phyloP scores from a whole-genome alignment of 1,140 invertebrate genomes.

The Choristoneura fumiferana region DNA sequence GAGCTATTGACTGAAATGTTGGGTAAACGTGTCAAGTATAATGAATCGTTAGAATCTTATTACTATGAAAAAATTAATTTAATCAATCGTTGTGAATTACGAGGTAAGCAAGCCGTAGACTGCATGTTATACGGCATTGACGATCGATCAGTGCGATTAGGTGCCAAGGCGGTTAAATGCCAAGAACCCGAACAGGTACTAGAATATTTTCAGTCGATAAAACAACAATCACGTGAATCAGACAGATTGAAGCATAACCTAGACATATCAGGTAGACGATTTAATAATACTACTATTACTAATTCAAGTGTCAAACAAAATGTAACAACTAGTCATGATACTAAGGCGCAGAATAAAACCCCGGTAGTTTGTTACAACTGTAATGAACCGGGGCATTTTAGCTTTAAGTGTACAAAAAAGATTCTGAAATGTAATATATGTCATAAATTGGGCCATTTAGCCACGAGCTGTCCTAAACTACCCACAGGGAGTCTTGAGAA shows the following conservation, averaged over 20 bases:
- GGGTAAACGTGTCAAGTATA: background rate
- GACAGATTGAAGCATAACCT: background rate
- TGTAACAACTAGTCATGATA: no score
- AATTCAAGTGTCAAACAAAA: no score
- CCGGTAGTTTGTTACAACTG: slow-evolving; percentile 8
- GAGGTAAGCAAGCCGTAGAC: slow-evolving; percentile 15
- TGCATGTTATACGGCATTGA: slow-evolving; percentile 19
- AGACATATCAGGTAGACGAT: background rate
- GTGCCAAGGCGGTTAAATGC: slow-evolving; percentile 17
- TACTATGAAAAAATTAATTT: slow-evolving; percentile 19
- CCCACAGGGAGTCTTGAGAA: background rate
- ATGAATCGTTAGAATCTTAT: slow-evolving; percentile 19
- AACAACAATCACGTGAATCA: slow-evolving; percentile 9
- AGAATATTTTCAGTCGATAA: slow-evolving; percentile 15
- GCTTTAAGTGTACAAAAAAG: background rate
- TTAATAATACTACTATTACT: background rate
- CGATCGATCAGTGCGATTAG: slow-evolving; percentile 17
- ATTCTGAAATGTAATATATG: background rate
- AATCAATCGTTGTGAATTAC: slow-evolving; percentile 18
- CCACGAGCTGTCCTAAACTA: background rate
- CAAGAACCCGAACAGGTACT: slow-evolving; percentile 17
- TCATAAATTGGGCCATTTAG: background rate
- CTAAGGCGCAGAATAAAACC: background rate
- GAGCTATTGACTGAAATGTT: slow-evolving; percentile 19
- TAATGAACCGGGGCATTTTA: background rate